Evolutionary conservation across 1,140 invertebrate genomes (phyloP), one percentile per base, ranked within the genome.

Genomic region (Portunus trituberculatus): DNA sequence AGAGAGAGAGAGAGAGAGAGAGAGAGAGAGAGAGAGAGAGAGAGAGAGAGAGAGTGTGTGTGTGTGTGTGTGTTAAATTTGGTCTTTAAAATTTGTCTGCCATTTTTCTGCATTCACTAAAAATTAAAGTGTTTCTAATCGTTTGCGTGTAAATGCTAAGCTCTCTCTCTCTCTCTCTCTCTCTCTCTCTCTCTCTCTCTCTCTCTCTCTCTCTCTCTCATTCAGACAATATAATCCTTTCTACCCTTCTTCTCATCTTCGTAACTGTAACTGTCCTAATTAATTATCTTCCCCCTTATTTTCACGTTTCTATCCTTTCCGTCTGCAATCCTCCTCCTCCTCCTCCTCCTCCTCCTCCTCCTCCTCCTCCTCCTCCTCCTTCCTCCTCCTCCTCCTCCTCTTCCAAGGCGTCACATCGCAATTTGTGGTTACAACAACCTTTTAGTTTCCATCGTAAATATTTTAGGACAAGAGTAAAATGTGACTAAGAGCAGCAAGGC

Each of bases 371-470:
- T 76, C 67, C 59, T 76, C 59, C 59, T 25, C 20, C 59, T 20
- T 76, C 67, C 67, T 76, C 67, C 67, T 76, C 67, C 67, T 76
- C 67, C 67, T 76, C 67, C 67, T 76, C 67, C 67, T 76, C 67
- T 25, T 76, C 67, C 20, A n/a, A 7, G 25, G 67, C 52, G 52
- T 76, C 67, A n/a, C 12, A 12, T 76, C 20, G 20, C 67, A 25
- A 25, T 76, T 76, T 76, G 67, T 76, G 67, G 67, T n/a, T n/a
- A n/a, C 20, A 76, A n/a, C 67, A 76, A 76, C 67, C 67, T 76
- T 76, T 76, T n/a, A 76, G 67, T 76, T 76, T 76, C 25, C 67
- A 7, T 76, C 67, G 67, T 76, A 76, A 59, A 76, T 76, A 76
- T 76, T 76, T 76, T 76, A 76, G n/a, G 67, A 76, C 67, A 20